Percentiles rank a stretch among this genome's conserved stretches.
These are phyloP conservation scores for Macaria notata DNA, from an alignment of 2,888 invertebrate genomes.

Conservation along the genomic window DNA sequence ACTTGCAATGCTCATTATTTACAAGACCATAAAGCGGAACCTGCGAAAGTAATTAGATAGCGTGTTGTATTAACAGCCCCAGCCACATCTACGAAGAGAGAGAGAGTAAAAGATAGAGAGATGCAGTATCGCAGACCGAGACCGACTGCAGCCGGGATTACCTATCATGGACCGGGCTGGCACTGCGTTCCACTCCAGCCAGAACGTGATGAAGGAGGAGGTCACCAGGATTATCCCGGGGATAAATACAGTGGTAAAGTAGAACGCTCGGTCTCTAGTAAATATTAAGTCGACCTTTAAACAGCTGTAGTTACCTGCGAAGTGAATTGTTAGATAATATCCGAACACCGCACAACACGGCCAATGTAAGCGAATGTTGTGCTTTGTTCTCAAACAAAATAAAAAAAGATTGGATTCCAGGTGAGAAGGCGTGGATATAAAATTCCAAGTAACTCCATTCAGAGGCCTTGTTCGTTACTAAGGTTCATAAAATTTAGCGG, in stretches of 20 bases:
- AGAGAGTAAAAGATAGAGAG: constrained; percentile 42
- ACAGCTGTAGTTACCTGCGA: constrained; percentile 94
- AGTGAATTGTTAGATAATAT: constrained; percentile 66
- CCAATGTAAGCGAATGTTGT: constrained; percentile 32
- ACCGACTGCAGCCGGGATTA: constrained; percentile 75
- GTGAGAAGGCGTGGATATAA: constrained; percentile 49
- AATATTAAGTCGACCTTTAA: constrained; percentile 93
- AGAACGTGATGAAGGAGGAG: constrained; percentile 93
- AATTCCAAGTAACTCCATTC: constrained; percentile 82
- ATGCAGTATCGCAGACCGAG: constrained; percentile 68
- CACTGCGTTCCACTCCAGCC: constrained; percentile 95
- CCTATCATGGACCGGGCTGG: constrained; percentile 95
- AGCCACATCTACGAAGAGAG: constrained; percentile 61
- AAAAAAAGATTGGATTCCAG: constrained; percentile 44
- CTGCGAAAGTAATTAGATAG: constrained; percentile 59
- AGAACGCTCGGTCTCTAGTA: constrained; percentile 94
- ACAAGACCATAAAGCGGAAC: constrained; percentile 54
- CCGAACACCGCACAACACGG: constrained; percentile 43
- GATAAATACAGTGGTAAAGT: constrained; percentile 95
- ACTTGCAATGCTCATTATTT: constrained; percentile 45
- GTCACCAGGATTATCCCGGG: constrained; percentile 95
- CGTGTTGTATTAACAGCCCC: constrained; percentile 72
- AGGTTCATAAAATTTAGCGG: constrained; percentile 49
- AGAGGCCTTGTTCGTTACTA: constrained; percentile 80
- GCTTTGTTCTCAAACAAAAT: constrained; percentile 41